These are phyloP conservation scores for Oostethus manadensis DNA, from an alignment of 2,113 vertebrate species.

Conservation along the genomic window DNA sequence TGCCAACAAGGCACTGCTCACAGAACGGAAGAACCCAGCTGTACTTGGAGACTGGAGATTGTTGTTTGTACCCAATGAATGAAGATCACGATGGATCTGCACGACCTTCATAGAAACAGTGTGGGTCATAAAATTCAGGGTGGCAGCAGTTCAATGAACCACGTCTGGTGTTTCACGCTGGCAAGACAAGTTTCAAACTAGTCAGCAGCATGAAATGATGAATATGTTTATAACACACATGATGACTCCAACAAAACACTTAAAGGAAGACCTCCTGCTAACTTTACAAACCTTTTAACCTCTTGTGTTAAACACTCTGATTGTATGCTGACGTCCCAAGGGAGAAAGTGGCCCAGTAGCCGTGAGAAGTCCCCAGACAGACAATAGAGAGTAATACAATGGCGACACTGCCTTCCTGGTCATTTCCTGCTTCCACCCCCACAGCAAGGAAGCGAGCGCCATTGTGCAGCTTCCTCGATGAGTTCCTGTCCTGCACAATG, in stretches of 20 bases:
- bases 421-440: conserved; percentile 44
- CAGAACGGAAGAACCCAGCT: neutral
- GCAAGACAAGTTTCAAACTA: neutral
- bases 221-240: neutral
- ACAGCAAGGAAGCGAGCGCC: conserved; percentile 48
- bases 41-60: too few relatives aligned
- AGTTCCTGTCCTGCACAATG: conserved; percentile 63
- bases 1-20: conserved; percentile 16
- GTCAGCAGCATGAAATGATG: neutral
- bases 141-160: too few relatives aligned
- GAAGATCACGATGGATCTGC: too few relatives aligned
- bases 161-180: too few relatives aligned
- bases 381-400: conserved; percentile 53
- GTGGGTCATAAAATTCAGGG: too few relatives aligned
- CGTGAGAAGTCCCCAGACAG: conserved; percentile 57
- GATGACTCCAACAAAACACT: neutral
- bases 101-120: too few relatives aligned
- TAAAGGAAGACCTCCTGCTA: neutral
- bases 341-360: conserved; percentile 28
- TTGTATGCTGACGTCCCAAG: conserved; percentile 13
- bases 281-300: conserved; percentile 15
- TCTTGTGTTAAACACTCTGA: conserved; percentile 1
- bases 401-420: conserved; percentile 36
- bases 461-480: conserved; percentile 60
- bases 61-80: too few relatives aligned